phyloP scores from a whole-genome alignment of 2,113 vertebrate genomes.

The Muscicapa adusta region DNA sequence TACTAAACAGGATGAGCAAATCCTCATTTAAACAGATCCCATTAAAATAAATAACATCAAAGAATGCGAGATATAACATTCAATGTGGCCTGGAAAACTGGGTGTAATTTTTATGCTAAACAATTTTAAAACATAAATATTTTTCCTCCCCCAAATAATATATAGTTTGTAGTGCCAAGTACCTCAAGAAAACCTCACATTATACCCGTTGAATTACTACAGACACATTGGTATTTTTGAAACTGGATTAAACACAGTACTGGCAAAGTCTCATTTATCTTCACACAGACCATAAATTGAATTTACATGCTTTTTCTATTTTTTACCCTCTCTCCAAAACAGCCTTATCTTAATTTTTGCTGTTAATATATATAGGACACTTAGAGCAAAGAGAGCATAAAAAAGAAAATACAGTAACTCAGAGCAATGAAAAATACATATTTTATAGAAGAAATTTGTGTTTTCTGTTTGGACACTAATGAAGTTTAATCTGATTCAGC shows the following conservation, averaged over 20 bases:
- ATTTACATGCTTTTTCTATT: background rate
- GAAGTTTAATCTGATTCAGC: background rate
- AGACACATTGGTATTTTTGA: background rate
- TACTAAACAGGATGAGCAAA: background rate
- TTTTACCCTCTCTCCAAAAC: background rate
- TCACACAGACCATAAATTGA: background rate
- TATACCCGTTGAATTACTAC: slow-evolving; percentile 3
- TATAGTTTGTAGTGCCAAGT: background rate
- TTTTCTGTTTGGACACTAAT: background rate
- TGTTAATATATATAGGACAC: background rate
- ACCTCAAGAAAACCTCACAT: slow-evolving; percentile 17
- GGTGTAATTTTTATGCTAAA: background rate
- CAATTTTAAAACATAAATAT: background rate
- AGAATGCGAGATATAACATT: background rate
- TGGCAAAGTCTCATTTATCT: background rate
- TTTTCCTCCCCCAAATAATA: background rate
- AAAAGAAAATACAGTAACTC: background rate
- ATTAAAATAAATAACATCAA: background rate
- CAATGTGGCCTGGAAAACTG: background rate
- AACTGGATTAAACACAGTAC: background rate
- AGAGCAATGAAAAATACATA: background rate
- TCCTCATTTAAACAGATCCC: background rate
- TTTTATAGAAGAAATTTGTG: background rate
- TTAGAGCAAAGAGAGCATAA: background rate
- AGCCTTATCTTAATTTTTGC: background rate